Evolutionary conservation across 1,140 invertebrate species (phyloP).

Genomic region (Apis cerana): DNA sequence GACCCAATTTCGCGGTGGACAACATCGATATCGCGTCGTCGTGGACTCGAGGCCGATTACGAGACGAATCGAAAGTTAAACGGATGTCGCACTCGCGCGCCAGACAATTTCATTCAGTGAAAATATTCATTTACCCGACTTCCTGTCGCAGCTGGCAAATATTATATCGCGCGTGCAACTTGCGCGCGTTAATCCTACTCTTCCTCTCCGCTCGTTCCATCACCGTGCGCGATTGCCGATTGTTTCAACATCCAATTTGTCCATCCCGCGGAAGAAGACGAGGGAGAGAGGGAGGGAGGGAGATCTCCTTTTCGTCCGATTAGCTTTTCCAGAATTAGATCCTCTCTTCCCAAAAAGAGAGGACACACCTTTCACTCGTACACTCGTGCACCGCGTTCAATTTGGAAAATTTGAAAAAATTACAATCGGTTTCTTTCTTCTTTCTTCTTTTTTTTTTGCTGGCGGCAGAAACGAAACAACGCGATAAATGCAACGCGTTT

Average conservation of each 20-base stretch:
- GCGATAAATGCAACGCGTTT: background rate
- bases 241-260: slow-evolving; percentile 23
- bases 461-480: background rate
- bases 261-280: slow-evolving; percentile 2
- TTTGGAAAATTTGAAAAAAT: background rate
- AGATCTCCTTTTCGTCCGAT: background rate
- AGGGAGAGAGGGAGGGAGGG: too few relatives aligned
- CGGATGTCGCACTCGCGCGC: slow-evolving; percentile 19
- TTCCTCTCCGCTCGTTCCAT: background rate
- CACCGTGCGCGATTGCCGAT: background rate
- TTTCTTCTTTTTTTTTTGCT: too few relatives aligned
- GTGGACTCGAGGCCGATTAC: background rate
- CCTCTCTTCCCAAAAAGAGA: too few relatives aligned
- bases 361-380: too few relatives aligned
- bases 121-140: slow-evolving; percentile 43
- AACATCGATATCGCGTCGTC: background rate
- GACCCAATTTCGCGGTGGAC: slow-evolving; percentile 1
- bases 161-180: slow-evolving; percentile 31
- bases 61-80: slow-evolving; percentile 6
- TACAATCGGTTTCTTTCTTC: background rate
- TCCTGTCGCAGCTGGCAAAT: slow-evolving; percentile 51
- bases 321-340: too few relatives aligned
- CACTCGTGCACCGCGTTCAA: too few relatives aligned
- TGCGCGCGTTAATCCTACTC: slow-evolving; percentile 31
- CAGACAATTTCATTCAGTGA: slow-evolving; percentile 49